A percentile compares a stretch with the other conserved stretches of the same genome.
phyloP scores from a whole-genome alignment of 2,888 invertebrate species.

The Cyclophora albipunctata region DNA sequence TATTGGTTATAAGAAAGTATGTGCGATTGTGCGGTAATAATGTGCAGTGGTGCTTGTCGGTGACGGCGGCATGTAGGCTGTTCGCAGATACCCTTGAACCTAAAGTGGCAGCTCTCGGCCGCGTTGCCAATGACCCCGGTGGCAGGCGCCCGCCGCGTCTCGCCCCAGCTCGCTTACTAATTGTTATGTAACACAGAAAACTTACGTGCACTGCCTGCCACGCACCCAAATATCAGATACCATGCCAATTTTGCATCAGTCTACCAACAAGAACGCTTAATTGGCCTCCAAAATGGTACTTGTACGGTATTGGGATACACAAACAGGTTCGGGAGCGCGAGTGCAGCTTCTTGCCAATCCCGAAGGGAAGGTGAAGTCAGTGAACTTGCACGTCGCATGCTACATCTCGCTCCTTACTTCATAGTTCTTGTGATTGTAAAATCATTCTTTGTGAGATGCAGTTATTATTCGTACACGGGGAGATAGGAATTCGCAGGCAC shows the following conservation, averaged over 20 bases:
- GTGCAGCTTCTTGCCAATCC: constrained; percentile 65
- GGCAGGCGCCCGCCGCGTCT: constrained; percentile 66
- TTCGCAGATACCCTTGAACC: constrained; percentile 71
- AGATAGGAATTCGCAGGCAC: constrained; percentile 24
- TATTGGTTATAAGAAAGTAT: too few relatives aligned
- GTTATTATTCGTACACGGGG: constrained; percentile 33
- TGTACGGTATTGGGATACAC: constrained; percentile 55
- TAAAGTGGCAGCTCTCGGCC: constrained; percentile 74
- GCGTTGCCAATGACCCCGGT: constrained; percentile 78
- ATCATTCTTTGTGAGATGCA: constrained; percentile 47
- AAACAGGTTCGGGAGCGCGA: constrained; percentile 67
- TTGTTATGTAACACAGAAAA: constrained; percentile 69
- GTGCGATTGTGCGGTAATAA: too few relatives aligned
- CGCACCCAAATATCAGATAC: constrained; percentile 44
- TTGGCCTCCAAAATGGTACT: constrained; percentile 38
- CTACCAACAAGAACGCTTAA: constrained; percentile 34
- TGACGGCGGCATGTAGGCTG: constrained; percentile 51
- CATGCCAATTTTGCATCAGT: constrained; percentile 39
- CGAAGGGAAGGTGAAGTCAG: constrained; percentile 65
- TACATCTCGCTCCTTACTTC: constrained; percentile 60
- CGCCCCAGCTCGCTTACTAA: constrained; percentile 53
- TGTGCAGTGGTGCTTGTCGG: too few relatives aligned
- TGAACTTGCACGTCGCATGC: constrained; percentile 67
- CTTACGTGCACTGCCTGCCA: constrained; percentile 43
- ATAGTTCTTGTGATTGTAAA: constrained; percentile 66